phyloP scores from a whole-genome alignment of 2,797 vertebrate genomes.

The Acanthurus tractus region DNA sequence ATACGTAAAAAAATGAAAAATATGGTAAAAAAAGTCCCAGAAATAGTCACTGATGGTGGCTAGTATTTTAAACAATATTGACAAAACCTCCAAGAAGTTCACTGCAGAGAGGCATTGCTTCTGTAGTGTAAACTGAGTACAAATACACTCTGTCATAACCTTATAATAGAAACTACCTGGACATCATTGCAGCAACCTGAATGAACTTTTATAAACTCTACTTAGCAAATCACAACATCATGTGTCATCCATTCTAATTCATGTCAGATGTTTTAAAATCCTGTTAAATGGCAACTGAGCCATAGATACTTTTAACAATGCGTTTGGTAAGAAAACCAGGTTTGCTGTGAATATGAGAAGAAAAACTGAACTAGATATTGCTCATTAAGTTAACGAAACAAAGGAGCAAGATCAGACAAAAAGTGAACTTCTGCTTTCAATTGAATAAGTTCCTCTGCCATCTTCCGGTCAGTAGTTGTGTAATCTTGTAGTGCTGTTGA shows the following conservation, averaged over 20 bases:
- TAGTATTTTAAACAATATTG: background rate
- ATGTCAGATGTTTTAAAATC: background rate
- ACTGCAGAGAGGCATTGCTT: no score
- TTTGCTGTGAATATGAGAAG: background rate
- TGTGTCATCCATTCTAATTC: background rate
- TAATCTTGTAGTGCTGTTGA: background rate
- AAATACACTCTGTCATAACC: no score
- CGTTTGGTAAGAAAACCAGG: background rate
- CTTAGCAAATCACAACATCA: background rate
- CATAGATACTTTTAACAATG: background rate
- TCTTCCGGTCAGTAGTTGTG: background rate
- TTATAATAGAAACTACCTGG: background rate
- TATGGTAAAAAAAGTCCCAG: background rate
- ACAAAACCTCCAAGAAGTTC: background rate
- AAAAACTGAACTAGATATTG: background rate
- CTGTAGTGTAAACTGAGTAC: no score
- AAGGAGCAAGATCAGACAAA: background rate
- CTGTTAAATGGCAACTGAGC: background rate
- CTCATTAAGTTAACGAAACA: slow-evolving; percentile 2
- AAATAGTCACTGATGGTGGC: background rate
- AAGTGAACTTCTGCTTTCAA: background rate
- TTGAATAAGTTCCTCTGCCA: background rate
- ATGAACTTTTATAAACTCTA: background rate
- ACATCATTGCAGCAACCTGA: background rate
- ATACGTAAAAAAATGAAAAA: background rate